A percentile compares a stretch with the other conserved stretches of the same genome.
These are phyloP conservation scores for Drosophila baimaii DNA, from an alignment of 1,140 invertebrate species.

Conservation along the genomic window DNA sequence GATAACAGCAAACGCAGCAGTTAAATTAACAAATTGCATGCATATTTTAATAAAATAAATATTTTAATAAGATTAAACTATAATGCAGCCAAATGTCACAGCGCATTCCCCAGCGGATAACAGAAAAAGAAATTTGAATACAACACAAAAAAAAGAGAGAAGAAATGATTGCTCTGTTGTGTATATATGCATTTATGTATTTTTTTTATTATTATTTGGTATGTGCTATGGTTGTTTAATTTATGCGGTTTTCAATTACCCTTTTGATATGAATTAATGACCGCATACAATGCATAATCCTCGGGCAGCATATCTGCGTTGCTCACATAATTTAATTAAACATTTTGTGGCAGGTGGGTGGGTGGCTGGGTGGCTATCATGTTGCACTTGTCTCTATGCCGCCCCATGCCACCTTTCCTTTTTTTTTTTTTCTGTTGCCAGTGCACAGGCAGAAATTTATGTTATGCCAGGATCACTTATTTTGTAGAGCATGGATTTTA, in stretches of 20 bases:
- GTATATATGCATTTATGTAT: constrained; percentile 9
- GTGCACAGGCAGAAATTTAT: constrained; percentile 15
- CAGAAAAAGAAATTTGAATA: constrained; percentile 55
- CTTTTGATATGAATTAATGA: constrained; percentile 82
- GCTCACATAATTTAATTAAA: constrained; percentile 71
- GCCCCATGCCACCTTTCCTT: constrained; percentile 12
- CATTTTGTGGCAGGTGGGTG: constrained; percentile 36
- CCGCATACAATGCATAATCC: constrained; percentile 58
- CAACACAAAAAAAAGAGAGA: constrained; percentile 6
- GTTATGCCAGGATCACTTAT: not conserved
- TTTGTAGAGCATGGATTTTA: not conserved
- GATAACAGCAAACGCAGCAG: constrained; percentile 67
- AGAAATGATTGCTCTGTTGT: constrained; percentile 35
- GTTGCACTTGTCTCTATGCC: constrained; percentile 40
- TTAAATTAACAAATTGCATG: constrained; percentile 83
- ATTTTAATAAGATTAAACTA: constrained; percentile 84
- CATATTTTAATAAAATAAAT: constrained; percentile 84
- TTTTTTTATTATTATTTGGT: constrained; percentile 26
- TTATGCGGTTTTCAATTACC: constrained; percentile 83
- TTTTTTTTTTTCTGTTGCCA: constrained; percentile 15
- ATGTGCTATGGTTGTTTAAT: constrained; percentile 58
- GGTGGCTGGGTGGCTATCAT: constrained; percentile 16
- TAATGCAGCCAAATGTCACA: constrained; percentile 80
- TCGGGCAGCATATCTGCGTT: constrained; percentile 31
- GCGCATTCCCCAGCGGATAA: constrained; percentile 57